Evolutionary conservation across 1,140 invertebrate species (phyloP).

Genomic region (Fopius arisanus): DNA sequence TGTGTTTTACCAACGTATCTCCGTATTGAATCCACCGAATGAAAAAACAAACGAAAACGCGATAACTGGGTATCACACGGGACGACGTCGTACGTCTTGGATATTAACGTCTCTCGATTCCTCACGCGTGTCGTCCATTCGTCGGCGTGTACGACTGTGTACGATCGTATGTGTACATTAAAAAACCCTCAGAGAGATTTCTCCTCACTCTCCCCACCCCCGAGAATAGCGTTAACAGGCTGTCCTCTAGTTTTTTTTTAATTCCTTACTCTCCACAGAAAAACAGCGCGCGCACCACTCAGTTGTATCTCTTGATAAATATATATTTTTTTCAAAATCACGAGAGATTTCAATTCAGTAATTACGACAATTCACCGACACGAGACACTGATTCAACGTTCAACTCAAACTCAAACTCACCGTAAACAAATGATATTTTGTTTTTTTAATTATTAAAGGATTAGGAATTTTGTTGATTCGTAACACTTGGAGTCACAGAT

Average conservation of each 20-base stretch:
- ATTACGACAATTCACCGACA: too few species aligned
- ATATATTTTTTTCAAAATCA: too few species aligned
- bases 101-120: background rate
- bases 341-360: too few species aligned
- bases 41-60: too few species aligned
- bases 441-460: background rate
- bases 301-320: background rate
- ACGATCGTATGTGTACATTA: background rate
- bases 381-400: background rate
- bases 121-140: slow-evolving; percentile 1
- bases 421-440: background rate
- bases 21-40: too few species aligned
- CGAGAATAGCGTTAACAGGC: background rate
- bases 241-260: background rate
- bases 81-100: slow-evolving; percentile 8
- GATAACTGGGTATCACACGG: slow-evolving; percentile 4
- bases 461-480: too few species aligned
- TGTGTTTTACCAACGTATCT: background rate
- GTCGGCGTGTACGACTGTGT: background rate
- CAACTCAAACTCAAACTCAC: background rate
- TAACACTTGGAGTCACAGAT: slow-evolving; percentile 8
- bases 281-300: background rate
- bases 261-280: background rate
- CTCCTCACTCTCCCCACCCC: background rate
- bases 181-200: background rate